Conservation (phyloP, 2,888 invertebrate species). For the Linnaemya vulpina region DNA sequence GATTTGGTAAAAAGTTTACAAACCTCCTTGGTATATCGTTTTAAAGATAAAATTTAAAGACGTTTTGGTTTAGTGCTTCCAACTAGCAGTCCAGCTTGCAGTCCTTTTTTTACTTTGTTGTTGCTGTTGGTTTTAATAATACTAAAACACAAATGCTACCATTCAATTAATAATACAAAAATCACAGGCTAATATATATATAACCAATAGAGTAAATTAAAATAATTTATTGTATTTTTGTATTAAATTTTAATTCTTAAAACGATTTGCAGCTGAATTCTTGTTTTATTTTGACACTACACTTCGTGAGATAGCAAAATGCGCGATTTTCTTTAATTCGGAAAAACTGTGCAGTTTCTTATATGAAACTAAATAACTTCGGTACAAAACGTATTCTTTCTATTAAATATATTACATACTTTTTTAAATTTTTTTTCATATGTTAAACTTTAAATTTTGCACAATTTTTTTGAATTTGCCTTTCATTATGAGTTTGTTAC, state of each 20-base stretch:
- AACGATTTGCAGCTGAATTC: conserved; percentile 7
- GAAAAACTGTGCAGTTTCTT: conserved; percentile 1
- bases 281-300: conserved; percentile 1
- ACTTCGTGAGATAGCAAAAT: conserved; percentile 23
- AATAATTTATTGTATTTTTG: conserved; percentile 23
- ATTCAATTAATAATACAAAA: not conserved
- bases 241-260: conserved; percentile 26
- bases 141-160: conserved; percentile 8
- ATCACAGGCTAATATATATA: not conserved
- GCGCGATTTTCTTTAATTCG: conserved; percentile 42
- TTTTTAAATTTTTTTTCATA: conserved; percentile 26
- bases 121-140: conserved; percentile 7
- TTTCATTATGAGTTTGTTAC: conserved; percentile 38
- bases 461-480: conserved; percentile 33
- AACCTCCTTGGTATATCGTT: conserved; percentile 59
- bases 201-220: conserved; percentile 25
- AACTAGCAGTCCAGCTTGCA: not conserved
- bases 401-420: not conserved
- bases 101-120: conserved; percentile 12
- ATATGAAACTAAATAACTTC: conserved; percentile 3
- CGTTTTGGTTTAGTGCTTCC: not conserved
- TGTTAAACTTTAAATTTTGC: conserved; percentile 46
- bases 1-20: conserved; percentile 56
- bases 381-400: not conserved
- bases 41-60: conserved; percentile 18